Percentiles rank a stretch among this genome's conserved stretches.
phyloP scores from a whole-genome alignment of 2,888 invertebrate genomes.

The Acleris cristana region DNA sequence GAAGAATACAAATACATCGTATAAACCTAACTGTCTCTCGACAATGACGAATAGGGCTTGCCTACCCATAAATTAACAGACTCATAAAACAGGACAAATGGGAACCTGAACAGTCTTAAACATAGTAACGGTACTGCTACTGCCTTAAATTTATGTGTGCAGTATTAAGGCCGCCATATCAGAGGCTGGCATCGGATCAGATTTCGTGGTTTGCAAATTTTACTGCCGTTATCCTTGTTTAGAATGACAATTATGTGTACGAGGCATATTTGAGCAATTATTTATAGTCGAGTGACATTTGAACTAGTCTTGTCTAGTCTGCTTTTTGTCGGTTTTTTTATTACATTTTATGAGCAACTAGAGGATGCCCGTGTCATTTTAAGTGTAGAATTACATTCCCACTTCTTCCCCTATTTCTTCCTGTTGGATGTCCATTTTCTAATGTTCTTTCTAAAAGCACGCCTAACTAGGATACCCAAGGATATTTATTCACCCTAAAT shows the following conservation, averaged over 20 bases:
- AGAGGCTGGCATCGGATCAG: slow-evolving; percentile 58
- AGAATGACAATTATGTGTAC: slow-evolving; percentile 35
- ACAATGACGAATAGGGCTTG: neutral
- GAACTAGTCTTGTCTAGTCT: neutral
- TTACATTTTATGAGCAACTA: neutral
- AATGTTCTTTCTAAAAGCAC: too few species aligned
- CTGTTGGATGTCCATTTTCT: too few species aligned
- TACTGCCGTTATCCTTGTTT: slow-evolving; percentile 41
- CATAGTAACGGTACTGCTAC: slow-evolving; percentile 42
- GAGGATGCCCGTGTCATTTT: too few species aligned
- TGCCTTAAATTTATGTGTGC: slow-evolving; percentile 35
- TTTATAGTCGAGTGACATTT: slow-evolving; percentile 13
- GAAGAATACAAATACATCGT: neutral
- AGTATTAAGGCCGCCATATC: slow-evolving; percentile 49
- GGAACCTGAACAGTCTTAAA: slow-evolving; percentile 1
- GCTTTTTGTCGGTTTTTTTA: slow-evolving; percentile 18
- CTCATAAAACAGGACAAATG: slow-evolving; percentile 7
- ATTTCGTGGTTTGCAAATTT: slow-evolving; percentile 57
- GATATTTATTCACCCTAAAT: too few species aligned
- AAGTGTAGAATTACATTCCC: too few species aligned
- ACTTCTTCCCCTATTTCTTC: too few species aligned
- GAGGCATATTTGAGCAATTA: slow-evolving; percentile 9
- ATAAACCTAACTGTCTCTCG: neutral
- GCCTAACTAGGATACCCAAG: too few species aligned
- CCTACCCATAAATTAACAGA: slow-evolving; percentile 11